These are phyloP conservation scores for Rotaria socialis DNA, from an alignment of 2,888 invertebrate species.

Conservation along the genomic window DNA sequence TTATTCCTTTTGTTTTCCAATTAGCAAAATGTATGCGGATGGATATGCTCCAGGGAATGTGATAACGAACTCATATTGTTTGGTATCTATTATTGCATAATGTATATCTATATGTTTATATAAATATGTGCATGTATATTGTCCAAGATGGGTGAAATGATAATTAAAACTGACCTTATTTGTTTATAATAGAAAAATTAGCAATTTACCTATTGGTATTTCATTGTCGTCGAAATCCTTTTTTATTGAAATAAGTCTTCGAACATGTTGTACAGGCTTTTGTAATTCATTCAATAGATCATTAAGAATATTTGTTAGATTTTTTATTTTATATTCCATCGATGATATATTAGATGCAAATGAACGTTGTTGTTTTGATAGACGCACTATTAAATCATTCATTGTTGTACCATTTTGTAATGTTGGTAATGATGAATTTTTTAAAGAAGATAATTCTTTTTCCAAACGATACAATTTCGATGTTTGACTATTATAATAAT, in stretches of 20 bases:
- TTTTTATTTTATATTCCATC: background rate
- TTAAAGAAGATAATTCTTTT: conserved; percentile 12
- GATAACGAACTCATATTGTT: conserved; percentile 7
- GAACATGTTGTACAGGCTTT: conserved; percentile 7
- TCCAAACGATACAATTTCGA: conserved; percentile 34
- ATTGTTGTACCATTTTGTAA: background rate
- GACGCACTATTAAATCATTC: background rate
- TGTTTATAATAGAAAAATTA: background rate
- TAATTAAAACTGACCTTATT: conserved; percentile 14
- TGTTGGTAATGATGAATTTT: background rate
- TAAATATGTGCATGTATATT: background rate
- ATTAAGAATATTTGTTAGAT: background rate
- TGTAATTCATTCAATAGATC: background rate
- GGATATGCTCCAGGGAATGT: conserved; percentile 25
- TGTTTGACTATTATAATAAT: conserved; percentile 34
- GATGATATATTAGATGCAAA: background rate
- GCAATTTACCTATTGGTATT: conserved; percentile 20
- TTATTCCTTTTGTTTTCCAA: conserved; percentile 17
- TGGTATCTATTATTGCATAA: conserved; percentile 25
- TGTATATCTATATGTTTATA: background rate
- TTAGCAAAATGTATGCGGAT: background rate
- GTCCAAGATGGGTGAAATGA: background rate
- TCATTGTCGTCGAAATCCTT: conserved; percentile 10
- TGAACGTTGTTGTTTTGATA: conserved; percentile 11
- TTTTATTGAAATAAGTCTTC: background rate